These are phyloP conservation scores for Julus scanicus DNA, from an alignment of 2,888 invertebrate genomes.

Conservation along the genomic window DNA sequence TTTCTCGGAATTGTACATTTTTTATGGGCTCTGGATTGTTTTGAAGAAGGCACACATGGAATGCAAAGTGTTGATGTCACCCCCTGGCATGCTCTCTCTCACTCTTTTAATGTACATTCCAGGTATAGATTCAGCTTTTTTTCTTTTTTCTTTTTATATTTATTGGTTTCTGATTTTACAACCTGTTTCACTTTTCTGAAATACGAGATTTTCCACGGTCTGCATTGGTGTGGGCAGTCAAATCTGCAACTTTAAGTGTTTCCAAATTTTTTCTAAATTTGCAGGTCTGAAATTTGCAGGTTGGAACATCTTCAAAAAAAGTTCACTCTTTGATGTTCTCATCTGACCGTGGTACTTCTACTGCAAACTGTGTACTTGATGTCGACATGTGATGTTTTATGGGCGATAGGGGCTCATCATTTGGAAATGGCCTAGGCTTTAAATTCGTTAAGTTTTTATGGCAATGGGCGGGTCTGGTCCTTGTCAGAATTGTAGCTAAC, in stretches of 20 bases:
- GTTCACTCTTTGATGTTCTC: not conserved
- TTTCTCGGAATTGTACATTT: not conserved
- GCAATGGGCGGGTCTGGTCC: too few relatives aligned
- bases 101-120: not conserved
- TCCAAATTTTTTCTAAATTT: too few relatives aligned
- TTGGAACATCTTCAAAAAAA: not conserved
- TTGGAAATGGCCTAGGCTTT: not conserved
- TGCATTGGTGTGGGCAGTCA: not conserved
- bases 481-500: too few relatives aligned
- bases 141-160: not conserved
- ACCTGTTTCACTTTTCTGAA: not conserved
- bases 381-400: not conserved
- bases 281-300: not conserved
- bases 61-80: not conserved
- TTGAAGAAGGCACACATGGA: not conserved
- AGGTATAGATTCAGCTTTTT: slow-evolving; percentile 1
- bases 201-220: not conserved
- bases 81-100: not conserved
- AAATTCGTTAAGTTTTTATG: too few relatives aligned
- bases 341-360: too few relatives aligned
- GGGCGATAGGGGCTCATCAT: not conserved
- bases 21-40: not conserved
- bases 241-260: too few relatives aligned
- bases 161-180: slow-evolving; percentile 25
- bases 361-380: not conserved